These are phyloP conservation scores for Trigoniulus corallinus DNA, from an alignment of 1,140 invertebrate species.

Conservation along the genomic window DNA sequence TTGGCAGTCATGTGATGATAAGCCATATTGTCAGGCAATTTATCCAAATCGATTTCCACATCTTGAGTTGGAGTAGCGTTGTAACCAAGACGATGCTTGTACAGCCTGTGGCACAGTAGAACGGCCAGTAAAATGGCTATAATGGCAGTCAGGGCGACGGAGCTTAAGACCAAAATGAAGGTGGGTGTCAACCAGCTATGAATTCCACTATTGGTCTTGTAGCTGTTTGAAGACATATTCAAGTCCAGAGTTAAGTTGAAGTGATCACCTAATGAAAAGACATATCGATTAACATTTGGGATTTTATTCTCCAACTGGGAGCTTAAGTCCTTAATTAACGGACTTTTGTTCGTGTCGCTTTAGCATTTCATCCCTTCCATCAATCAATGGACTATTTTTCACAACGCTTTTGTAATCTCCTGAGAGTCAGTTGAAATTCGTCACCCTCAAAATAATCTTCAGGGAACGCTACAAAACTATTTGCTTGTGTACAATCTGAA, in stretches of 20 bases:
- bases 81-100: conserved; percentile 45
- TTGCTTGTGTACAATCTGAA: no score
- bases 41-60: conserved; percentile 69
- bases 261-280: no score
- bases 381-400: no score
- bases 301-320: no score
- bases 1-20: conserved; percentile 66
- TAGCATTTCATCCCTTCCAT: no score
- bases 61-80: conserved; percentile 44
- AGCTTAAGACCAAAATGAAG: conserved; percentile 50
- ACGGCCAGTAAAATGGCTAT: conserved; percentile 41
- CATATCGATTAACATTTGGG: no score
- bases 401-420: no score
- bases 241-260: neutral
- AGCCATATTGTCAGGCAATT: conserved; percentile 68
- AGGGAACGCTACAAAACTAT: no score
- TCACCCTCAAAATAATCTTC: no score
- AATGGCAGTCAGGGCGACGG: conserved; percentile 47
- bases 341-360: no score
- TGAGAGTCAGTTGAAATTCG: no score
- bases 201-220: conserved; percentile 37
- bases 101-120: conserved; percentile 51
- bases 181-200: conserved; percentile 53
- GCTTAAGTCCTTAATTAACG: no score
- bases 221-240: neutral